These are phyloP conservation scores for Phrynosoma blainvillii DNA, from an alignment of 2,113 vertebrate genomes.

Conservation along the genomic window DNA sequence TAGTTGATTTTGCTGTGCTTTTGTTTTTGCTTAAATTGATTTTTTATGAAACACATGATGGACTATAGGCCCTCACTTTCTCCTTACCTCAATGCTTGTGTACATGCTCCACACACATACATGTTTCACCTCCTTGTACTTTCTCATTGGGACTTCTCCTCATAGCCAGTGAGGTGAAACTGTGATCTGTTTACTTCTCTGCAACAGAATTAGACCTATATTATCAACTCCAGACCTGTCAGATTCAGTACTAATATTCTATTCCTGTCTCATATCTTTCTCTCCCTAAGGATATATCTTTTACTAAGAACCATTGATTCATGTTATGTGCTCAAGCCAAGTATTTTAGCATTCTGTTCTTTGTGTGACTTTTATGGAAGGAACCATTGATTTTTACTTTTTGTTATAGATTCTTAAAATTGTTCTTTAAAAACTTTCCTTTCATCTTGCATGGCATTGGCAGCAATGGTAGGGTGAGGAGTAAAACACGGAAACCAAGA, in stretches of 20 bases:
- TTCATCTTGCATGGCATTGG: conserved; percentile 34
- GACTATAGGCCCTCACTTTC: too few species aligned
- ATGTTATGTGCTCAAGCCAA: conserved; percentile 54
- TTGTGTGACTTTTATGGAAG: conserved; percentile 51
- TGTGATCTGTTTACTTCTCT: conserved; percentile 22
- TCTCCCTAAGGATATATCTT: conserved; percentile 47
- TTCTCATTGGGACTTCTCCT: too few species aligned
- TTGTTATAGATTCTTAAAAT: conserved; percentile 40
- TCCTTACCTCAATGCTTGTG: too few species aligned
- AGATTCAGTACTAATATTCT: conserved; percentile 38
- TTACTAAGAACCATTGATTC: conserved; percentile 66
- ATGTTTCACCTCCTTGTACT: too few species aligned
- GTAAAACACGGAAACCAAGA: neutral
- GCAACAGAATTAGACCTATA: conserved; percentile 50
- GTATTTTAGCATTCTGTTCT: conserved; percentile 52
- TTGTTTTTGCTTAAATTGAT: too few species aligned
- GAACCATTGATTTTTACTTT: conserved; percentile 56
- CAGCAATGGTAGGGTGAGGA: conserved; percentile 13
- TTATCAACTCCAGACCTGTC: conserved; percentile 52
- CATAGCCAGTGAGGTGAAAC: conserved; percentile 1
- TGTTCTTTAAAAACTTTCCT: conserved; percentile 42
- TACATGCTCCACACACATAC: too few species aligned
- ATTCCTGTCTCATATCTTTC: conserved; percentile 48
- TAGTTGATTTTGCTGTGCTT: too few species aligned
- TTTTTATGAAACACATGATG: too few species aligned